Evolutionary conservation across 2,113 vertebrate genomes (phyloP).

Genomic region (Anguilla rostrata): DNA sequence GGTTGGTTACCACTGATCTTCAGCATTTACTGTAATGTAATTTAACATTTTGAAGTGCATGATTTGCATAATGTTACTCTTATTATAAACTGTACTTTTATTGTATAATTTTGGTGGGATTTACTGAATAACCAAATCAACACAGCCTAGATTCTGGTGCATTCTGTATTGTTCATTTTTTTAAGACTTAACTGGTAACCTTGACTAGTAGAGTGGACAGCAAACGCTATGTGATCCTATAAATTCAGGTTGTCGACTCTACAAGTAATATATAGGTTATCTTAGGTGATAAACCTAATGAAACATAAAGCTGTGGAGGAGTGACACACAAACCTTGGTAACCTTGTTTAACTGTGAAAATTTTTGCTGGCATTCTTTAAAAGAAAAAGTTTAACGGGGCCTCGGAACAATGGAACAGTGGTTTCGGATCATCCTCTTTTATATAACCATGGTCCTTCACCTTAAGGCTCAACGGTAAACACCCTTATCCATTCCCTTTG

Average conservation of each 20-base stretch:
- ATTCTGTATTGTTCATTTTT: neutral
- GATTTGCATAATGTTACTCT: no score
- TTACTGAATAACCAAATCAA: no score
- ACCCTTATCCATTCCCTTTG: slow-evolving; percentile 18
- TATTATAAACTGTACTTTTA: neutral
- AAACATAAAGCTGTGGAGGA: neutral
- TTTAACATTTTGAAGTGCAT: no score
- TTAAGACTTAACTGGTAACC: neutral
- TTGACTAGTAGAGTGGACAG: neutral
- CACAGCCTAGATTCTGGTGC: neutral
- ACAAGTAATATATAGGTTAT: neutral
- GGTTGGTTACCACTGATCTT: no score
- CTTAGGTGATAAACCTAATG: neutral
- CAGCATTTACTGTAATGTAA: no score
- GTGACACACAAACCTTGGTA: neutral
- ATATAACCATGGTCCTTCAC: slow-evolving; percentile 27
- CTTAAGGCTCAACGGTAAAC: slow-evolving; percentile 19
- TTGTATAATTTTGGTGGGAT: no score
- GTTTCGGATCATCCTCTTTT: slow-evolving; percentile 31
- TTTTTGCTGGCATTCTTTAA: slow-evolving; percentile 13
- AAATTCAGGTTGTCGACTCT: neutral
- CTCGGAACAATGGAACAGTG: slow-evolving; percentile 7
- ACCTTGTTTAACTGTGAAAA: slow-evolving; percentile 19
- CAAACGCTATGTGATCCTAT: neutral
- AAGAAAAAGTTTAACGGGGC: slow-evolving; percentile 19